Base-by-base conservation (phyloP, 2,797 vertebrate species). In the Atherinosoma microstoma region DNA sequence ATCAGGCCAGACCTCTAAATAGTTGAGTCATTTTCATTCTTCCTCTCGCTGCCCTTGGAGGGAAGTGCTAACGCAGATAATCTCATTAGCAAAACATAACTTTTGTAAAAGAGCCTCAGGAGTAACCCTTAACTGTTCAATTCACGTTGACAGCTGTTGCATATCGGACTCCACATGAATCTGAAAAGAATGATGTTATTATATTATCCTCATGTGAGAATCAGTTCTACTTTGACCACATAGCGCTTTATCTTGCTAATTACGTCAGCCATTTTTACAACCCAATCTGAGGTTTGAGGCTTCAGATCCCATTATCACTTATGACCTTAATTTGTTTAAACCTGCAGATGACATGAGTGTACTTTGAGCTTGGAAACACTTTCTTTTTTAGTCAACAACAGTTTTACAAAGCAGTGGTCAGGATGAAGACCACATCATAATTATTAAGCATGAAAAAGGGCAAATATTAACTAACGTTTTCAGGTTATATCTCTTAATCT, bases 21-120 rank as follows among this genome's bases (percentile, higher is more conserved):
- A 56, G 61, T 30, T 80, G 76, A 63, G 85, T 84, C 76, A 84
- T 73, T 91, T 94, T 88, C 83, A 80, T 78, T 73, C 79, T 72
- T 35, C 40, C 82, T 84, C 76, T 70, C 79, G 22, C 53, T 75
- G 58, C 75, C 82, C 71, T 59, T 3, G 9, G 75, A 86, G 64
- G 69, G 85, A 87, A 75, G 80, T 76, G 80, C 87, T 72, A 85
- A 76, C 9, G 63, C 80, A 83, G 83, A 85, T 92, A 91, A 91
- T 91, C 82, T 91, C 83, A 92, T 94, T 90, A 91, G 88, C 70
- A 77, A 89, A 93, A 89, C 89, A 90, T 87, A 91, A 92, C 88
- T 90, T 89, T 90, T 87, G 82, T 64, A 67, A 77, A 86, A 86
- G 80, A 87, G 87, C 64, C 86, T 80, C 75, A 49, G 67, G 18